These are phyloP conservation scores for Babyrousa celebensis DNA, from an alignment of 2,797 vertebrate genomes.

Conservation along the genomic window DNA sequence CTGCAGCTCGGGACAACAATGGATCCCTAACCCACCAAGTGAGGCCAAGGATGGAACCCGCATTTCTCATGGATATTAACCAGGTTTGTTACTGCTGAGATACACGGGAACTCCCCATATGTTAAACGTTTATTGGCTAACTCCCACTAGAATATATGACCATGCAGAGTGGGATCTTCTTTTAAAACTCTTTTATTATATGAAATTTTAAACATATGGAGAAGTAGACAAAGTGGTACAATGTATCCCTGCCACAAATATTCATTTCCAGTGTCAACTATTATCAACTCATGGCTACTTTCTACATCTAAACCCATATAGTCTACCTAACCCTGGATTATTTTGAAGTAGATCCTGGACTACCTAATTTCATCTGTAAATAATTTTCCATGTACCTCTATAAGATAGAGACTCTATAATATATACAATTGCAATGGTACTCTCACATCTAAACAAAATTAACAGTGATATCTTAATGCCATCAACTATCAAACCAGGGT, in stretches of 20 bases:
- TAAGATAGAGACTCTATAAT: not conserved
- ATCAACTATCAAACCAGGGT: not conserved
- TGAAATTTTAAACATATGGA: not conserved
- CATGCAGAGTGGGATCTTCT: not conserved
- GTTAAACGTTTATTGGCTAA: not conserved
- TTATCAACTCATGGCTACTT: not conserved
- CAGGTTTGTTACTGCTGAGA: no score
- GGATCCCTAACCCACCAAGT: no score
- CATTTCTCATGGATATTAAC: no score
- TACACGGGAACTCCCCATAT: not conserved
- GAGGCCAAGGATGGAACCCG: no score
- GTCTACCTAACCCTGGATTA: not conserved
- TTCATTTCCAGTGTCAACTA: conserved; percentile 15
- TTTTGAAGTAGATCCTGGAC: not conserved
- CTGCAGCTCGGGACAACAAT: no score
- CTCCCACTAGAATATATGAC: not conserved
- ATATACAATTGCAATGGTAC: not conserved
- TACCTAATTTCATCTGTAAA: not conserved
- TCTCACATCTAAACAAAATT: not conserved
- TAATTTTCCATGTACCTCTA: not conserved
- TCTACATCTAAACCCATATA: not conserved
- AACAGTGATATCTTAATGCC: not conserved
- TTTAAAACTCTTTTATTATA: not conserved
- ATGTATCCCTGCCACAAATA: not conserved
- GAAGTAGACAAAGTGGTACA: not conserved